Evolutionary conservation across 2,113 vertebrate species (phyloP), one percentile per base, ranked within the genome.

Genomic region (Trichomycterus rosablanca): DNA sequence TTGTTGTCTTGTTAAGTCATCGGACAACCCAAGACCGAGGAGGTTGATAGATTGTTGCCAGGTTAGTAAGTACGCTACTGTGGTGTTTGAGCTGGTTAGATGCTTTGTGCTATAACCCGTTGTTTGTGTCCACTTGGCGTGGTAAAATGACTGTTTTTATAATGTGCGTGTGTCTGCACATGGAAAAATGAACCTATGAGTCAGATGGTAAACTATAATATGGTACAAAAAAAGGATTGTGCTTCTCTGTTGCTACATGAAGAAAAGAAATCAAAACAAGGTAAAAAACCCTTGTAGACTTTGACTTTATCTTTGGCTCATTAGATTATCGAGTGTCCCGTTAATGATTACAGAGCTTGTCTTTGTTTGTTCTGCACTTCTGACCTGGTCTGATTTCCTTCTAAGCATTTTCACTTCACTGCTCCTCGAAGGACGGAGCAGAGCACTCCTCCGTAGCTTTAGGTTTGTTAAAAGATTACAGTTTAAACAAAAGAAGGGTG

Each of bases 221-320:
- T n/a, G 5, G 16, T 42, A 37, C 1, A 20, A 51, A 63, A 72
- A 68, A 56, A 19, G 54, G 71, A n/a, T 73, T 55, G 63, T n/a
- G 57, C 48, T 68, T 67, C 54, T 72, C 55, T 46, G 35, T 76
- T 84, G 83, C 85, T 87, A 86, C 85, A 85, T 83, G 71, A 65
- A 74, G 53, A 14, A 39, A 39, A 39, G 12, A 55, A 67, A 76
- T 67, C 59, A 64, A 58, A 83, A 70, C 52, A 67, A 72, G 68
- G 22, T 45, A 67, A 53, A 71, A 67, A 59, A 76, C 68, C 67
- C 63, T 67, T 74, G 69, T 68, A 79, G 61, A 74, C 22, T 72
- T 70, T 50, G 67, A 67, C 43, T 65, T 23, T 59, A 72, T 86
- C 84, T 86, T 86, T 85, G 83, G 83, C 79, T 86, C 82, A 67